Percentiles rank a stretch among this genome's conserved stretches.
Conservation (phyloP, 2,113 vertebrate genomes). For the Megaceryle torquata region DNA sequence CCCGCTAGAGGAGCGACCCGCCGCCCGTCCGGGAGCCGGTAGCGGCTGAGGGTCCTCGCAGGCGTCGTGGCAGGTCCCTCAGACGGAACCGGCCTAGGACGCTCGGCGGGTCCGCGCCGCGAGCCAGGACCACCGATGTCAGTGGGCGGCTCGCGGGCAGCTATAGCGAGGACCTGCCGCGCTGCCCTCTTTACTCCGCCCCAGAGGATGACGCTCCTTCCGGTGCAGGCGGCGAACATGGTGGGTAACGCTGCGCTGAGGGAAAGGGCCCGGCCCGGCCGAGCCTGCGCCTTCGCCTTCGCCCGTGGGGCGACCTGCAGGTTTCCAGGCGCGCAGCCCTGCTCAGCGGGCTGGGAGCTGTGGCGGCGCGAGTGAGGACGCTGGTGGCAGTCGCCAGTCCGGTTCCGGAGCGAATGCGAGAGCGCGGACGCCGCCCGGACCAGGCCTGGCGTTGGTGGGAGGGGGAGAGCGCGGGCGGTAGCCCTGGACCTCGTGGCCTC, state of each 20-base stretch:
- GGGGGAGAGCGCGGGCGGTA: no score
- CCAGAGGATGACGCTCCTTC: neutral
- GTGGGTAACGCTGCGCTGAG: neutral
- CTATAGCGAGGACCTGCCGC: accelerated
- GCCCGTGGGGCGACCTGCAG: no score
- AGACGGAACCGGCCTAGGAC: no score
- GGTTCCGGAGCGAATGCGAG: no score
- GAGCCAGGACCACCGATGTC: no score
- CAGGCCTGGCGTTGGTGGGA: neutral
- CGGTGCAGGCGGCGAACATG: neutral
- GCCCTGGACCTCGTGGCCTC: neutral
- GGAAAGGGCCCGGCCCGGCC: neutral
- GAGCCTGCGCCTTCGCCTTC: neutral
- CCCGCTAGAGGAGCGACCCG: neutral
- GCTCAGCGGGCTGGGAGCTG: neutral
- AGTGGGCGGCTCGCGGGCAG: neutral
- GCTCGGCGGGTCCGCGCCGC: no score
- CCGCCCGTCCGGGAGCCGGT: neutral
- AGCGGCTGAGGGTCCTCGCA: neutral
- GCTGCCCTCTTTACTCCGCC: neutral
- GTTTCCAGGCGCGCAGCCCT: no score
- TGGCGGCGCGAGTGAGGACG: accelerated
- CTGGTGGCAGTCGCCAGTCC: neutral
- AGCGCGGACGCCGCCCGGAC: neutral
- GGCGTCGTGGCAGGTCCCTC: no score